These are phyloP conservation scores for Brachionus manjavacas DNA, from an alignment of 1,140 invertebrate genomes.

Conservation along the genomic window DNA sequence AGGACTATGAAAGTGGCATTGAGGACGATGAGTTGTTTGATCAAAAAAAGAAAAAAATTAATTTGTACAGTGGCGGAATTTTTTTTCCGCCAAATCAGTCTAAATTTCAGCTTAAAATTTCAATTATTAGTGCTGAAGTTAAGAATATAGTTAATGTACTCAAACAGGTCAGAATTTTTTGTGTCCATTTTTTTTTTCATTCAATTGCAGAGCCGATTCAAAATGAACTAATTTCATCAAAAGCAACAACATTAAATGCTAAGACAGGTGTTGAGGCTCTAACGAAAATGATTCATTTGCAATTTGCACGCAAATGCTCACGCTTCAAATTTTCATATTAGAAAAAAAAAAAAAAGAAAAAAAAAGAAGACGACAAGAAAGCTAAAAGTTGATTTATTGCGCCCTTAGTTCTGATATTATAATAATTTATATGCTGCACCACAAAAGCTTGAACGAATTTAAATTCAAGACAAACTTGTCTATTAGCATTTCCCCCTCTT, in stretches of 20 bases:
- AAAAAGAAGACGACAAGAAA: no score
- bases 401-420: not conserved
- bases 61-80: constrained; percentile 7
- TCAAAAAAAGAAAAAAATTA: not conserved
- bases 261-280: not conserved
- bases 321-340: not conserved
- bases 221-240: no score
- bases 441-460: not conserved
- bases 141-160: constrained; percentile 95
- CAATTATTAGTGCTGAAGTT: constrained; percentile 88
- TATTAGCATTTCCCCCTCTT: not conserved
- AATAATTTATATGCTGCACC: constrained; percentile 15
- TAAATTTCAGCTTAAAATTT: constrained; percentile 81
- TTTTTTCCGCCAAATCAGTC: constrained; percentile 17
- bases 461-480: not conserved
- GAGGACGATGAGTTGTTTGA: constrained; percentile 45
- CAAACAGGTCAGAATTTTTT: constrained; percentile 77
- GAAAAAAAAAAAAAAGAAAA: not conserved
- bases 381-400: constrained; percentile 4
- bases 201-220: not conserved
- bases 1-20: constrained; percentile 53
- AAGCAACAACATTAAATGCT: no score
- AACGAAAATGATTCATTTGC: not conserved
- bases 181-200: not conserved
- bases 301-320: constrained; percentile 8